Conservation (phyloP, 2,797 vertebrate species). For the Scolopax bukidnonensis region DNA sequence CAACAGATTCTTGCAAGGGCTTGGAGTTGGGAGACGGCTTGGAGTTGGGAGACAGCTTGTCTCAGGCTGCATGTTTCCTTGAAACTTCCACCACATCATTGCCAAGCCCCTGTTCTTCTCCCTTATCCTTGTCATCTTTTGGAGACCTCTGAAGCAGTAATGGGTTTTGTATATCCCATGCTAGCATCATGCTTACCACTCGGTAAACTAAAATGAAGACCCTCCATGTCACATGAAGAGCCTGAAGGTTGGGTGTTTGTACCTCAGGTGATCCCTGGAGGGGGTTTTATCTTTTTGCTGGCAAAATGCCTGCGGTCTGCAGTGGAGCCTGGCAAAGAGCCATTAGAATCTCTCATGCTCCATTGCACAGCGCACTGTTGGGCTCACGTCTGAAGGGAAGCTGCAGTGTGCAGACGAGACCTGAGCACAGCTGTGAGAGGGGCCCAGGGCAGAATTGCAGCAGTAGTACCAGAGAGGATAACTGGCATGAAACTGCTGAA, state of each 20-base stretch:
- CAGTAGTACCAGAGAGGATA: too few species aligned
- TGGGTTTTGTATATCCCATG: background rate
- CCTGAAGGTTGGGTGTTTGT: background rate
- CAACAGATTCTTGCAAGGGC: background rate
- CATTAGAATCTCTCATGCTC: background rate
- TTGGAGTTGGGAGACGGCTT: background rate
- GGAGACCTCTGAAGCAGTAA: background rate
- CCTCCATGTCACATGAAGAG: background rate
- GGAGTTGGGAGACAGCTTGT: background rate
- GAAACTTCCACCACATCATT: background rate
- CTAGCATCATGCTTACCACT: background rate
- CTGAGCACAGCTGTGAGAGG: background rate
- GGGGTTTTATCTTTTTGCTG: background rate
- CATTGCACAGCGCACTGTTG: fast-evolving
- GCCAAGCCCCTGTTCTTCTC: background rate
- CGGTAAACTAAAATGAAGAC: background rate
- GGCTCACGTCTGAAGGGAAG: background rate
- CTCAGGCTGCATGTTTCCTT: background rate
- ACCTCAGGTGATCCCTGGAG: background rate
- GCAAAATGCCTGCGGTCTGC: background rate
- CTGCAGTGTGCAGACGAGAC: background rate
- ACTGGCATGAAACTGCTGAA: background rate
- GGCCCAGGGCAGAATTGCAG: background rate
- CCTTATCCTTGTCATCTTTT: background rate
- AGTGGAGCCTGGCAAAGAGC: background rate